Conservation (phyloP, 2,113 vertebrate species). For the Aldabrachelys gigantea region DNA sequence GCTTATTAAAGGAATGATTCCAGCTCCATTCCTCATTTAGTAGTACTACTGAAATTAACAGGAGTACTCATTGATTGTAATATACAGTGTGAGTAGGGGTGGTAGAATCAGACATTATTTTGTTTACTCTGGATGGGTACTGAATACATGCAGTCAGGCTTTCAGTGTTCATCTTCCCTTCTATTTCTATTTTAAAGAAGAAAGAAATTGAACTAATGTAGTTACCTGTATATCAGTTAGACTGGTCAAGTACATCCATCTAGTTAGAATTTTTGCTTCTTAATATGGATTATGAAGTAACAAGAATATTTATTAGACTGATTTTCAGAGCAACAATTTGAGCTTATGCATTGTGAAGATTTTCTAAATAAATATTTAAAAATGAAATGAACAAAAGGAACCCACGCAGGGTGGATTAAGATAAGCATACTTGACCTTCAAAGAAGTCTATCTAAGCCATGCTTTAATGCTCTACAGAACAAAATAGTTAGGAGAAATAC, state of each 20-base stretch:
- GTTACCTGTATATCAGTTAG: background rate
- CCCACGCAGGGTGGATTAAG: background rate
- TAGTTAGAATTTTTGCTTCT: background rate
- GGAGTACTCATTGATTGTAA: no score
- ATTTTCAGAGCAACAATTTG: background rate
- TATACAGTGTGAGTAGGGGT: no score
- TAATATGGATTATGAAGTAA: background rate
- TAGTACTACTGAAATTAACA: no score
- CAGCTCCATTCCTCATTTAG: no score
- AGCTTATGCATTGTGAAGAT: background rate
- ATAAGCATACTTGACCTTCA: background rate
- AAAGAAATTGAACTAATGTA: background rate
- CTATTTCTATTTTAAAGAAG: background rate
- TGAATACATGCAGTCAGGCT: no score
- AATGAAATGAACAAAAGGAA: background rate
- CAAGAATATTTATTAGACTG: background rate
- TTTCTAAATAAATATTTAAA: background rate
- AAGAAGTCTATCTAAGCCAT: background rate
- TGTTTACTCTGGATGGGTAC: no score
- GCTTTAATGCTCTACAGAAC: background rate
- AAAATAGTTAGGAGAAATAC: no score
- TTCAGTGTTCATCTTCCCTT: no score
- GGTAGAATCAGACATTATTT: no score
- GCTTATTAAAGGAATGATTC: background rate
- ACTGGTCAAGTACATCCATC: background rate